Conservation (phyloP, 2,888 invertebrate species). For the Callosobruchus maculatus region DNA sequence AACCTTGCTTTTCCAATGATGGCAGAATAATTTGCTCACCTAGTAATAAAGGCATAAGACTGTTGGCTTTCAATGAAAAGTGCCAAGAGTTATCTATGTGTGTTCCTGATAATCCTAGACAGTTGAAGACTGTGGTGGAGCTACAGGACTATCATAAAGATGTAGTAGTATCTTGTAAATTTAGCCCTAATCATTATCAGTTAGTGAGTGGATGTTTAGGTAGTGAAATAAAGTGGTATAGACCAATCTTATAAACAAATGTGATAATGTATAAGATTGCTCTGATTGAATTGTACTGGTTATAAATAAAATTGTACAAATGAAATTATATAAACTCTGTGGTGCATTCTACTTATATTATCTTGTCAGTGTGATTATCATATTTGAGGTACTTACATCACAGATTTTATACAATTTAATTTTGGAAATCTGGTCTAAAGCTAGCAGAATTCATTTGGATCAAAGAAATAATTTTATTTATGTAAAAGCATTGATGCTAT, state of each 20-base stretch:
- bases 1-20: slow-evolving; percentile 85
- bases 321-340: too few species aligned
- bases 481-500: too few species aligned
- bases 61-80: slow-evolving; percentile 72
- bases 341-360: too few species aligned
- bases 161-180: slow-evolving; percentile 85
- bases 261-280: not conserved
- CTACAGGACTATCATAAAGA: slow-evolving; percentile 73
- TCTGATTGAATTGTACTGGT: too few species aligned
- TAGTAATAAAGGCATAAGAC: slow-evolving; percentile 79
- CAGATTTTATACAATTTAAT: too few species aligned
- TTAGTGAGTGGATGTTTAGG: slow-evolving; percentile 88
- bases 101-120: slow-evolving; percentile 51
- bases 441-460: too few species aligned
- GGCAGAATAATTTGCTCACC: slow-evolving; percentile 90
- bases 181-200: slow-evolving; percentile 81
- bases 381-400: too few species aligned
- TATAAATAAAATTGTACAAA: too few species aligned
- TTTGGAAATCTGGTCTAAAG: too few species aligned
- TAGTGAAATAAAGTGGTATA: slow-evolving; percentile 87
- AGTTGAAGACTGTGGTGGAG: slow-evolving; percentile 64
- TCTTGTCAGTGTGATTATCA: too few species aligned
- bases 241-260: slow-evolving; percentile 53
- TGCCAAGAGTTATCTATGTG: slow-evolving; percentile 77
- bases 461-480: too few species aligned